Percentiles rank a stretch among this genome's conserved stretches.
Evolutionary conservation across 2,797 vertebrate species (phyloP).

Genomic region (Apogon talboti): DNA sequence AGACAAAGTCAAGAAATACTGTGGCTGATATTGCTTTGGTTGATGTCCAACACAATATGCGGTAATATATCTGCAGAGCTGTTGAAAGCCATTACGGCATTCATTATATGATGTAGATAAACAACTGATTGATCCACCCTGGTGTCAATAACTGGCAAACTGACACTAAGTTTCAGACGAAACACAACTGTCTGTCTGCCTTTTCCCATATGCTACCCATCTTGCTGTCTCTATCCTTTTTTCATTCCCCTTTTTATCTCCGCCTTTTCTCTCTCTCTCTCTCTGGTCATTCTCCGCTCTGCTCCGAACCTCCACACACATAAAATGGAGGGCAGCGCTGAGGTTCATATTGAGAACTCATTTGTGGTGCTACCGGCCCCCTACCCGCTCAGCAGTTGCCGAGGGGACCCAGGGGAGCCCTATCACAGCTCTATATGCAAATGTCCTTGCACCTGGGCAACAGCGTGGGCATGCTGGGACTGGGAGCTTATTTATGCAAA

Average conservation of each 20-base stretch:
- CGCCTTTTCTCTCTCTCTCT: slow-evolving; percentile 61
- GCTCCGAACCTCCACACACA: slow-evolving; percentile 72
- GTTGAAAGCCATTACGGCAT: slow-evolving; percentile 58
- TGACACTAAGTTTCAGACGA: slow-evolving; percentile 50
- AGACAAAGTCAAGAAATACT: slow-evolving; percentile 63
- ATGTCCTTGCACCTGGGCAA: slow-evolving; percentile 99
- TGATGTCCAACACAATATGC: slow-evolving; percentile 62
- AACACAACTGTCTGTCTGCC: slow-evolving; percentile 41
- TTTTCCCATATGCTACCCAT: slow-evolving; percentile 60
- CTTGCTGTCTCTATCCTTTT: slow-evolving; percentile 43
- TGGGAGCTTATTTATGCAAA: slow-evolving; percentile 99
- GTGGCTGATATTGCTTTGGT: slow-evolving; percentile 63
- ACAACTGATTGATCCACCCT: slow-evolving; percentile 60
- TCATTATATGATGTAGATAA: slow-evolving; percentile 61
- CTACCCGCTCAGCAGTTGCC: slow-evolving; percentile 94
- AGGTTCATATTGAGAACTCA: slow-evolving; percentile 98
- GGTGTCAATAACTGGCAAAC: slow-evolving; percentile 54
- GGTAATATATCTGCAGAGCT: slow-evolving; percentile 58
- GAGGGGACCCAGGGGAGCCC: slow-evolving; percentile 98
- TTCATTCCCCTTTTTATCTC: slow-evolving; percentile 59
- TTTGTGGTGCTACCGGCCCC: slow-evolving; percentile 93
- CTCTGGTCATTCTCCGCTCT: slow-evolving; percentile 76
- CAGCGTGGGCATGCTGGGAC: slow-evolving; percentile 93
- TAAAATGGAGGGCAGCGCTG: slow-evolving; percentile 85
- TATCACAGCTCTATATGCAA: slow-evolving; percentile 99